phyloP scores from a whole-genome alignment of 1,140 invertebrate species.

The Hyles vespertilio region DNA sequence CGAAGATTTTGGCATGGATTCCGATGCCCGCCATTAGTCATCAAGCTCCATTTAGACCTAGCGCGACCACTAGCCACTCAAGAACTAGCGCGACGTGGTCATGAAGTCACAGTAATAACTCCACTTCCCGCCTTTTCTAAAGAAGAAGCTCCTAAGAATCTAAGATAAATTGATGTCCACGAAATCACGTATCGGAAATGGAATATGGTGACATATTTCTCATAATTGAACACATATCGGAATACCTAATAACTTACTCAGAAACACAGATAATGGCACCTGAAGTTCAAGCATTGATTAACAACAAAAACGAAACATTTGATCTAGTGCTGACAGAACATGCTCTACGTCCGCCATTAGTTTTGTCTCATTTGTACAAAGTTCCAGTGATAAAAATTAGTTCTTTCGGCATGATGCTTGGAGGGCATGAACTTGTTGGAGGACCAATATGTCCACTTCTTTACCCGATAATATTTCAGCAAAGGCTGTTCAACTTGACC shows the following conservation, averaged over 20 bases:
- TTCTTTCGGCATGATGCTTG: conserved; percentile 19
- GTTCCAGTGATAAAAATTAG: conserved; percentile 38
- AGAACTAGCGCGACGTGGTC: conserved; percentile 66
- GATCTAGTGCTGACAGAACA: conserved; percentile 40
- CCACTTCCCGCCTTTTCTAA: conserved; percentile 45
- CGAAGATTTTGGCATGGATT: conserved; percentile 72
- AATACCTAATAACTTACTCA: not conserved
- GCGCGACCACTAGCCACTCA: too few relatives aligned
- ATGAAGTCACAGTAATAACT: conserved; percentile 66
- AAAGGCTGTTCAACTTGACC: conserved; percentile 24
- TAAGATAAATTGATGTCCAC: conserved; percentile 56
- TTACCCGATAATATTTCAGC: conserved; percentile 13
- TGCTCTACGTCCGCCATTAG: conserved; percentile 15
- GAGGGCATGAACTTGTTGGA: conserved; percentile 20
- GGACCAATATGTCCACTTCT: conserved; percentile 18
- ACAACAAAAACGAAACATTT: conserved; percentile 23
- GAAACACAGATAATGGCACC: conserved; percentile 28
- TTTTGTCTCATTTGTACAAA: conserved; percentile 33
- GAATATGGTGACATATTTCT: not conserved
- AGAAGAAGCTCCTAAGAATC: conserved; percentile 33
- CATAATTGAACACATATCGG: not conserved
- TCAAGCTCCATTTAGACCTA: conserved; percentile 72
- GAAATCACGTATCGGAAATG: conserved; percentile 38
- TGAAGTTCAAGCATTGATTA: conserved; percentile 30
- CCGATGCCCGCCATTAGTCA: conserved; percentile 76